A percentile compares a stretch with the other conserved stretches of the same genome.
phyloP scores from a whole-genome alignment of 2,797 vertebrate species.

The Sylvilagus floridanus region DNA sequence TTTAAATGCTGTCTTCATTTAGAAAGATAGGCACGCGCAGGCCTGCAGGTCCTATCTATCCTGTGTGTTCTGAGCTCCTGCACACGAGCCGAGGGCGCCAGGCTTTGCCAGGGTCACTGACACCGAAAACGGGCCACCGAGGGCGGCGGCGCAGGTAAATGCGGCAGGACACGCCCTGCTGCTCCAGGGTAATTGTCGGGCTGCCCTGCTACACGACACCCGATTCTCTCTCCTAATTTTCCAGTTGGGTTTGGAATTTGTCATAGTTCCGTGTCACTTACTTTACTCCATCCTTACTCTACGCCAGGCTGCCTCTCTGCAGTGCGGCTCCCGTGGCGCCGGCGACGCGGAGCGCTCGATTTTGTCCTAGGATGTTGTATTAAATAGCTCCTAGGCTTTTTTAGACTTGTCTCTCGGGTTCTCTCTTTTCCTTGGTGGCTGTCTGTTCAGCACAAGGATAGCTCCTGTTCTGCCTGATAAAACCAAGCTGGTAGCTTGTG shows the following conservation, averaged over 20 bases:
- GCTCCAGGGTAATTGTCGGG: constrained; percentile 66
- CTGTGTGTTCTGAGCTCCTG: constrained; percentile 53
- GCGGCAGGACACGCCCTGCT: too few species aligned
- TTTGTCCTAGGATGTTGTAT: constrained; percentile 83
- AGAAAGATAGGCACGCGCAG: constrained; percentile 70
- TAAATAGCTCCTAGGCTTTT: constrained; percentile 84
- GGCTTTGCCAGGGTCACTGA: not conserved
- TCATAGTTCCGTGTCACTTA: constrained; percentile 82
- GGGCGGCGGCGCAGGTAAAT: not conserved
- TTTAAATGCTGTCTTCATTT: constrained; percentile 73
- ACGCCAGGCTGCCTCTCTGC: constrained; percentile 78
- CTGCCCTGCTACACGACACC: constrained; percentile 64
- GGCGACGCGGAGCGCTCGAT: constrained; percentile 68
- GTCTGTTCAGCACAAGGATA: constrained; percentile 84
- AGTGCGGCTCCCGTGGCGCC: constrained; percentile 71
- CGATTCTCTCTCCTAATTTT: constrained; percentile 79
- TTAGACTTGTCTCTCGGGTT: constrained; percentile 85
- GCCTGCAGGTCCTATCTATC: constrained; percentile 33
- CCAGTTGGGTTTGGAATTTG: constrained; percentile 82
- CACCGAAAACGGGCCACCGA: constrained; percentile 66
- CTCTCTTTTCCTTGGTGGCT: constrained; percentile 84
- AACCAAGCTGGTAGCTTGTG: constrained; percentile 82
- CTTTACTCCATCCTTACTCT: constrained; percentile 79
- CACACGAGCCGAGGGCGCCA: constrained; percentile 64
- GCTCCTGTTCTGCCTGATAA: constrained; percentile 83